A percentile compares a stretch with the other conserved stretches of the same genome.
These are phyloP conservation scores for Gallinago stenura DNA, from an alignment of 2,797 vertebrate species.

Conservation along the genomic window DNA sequence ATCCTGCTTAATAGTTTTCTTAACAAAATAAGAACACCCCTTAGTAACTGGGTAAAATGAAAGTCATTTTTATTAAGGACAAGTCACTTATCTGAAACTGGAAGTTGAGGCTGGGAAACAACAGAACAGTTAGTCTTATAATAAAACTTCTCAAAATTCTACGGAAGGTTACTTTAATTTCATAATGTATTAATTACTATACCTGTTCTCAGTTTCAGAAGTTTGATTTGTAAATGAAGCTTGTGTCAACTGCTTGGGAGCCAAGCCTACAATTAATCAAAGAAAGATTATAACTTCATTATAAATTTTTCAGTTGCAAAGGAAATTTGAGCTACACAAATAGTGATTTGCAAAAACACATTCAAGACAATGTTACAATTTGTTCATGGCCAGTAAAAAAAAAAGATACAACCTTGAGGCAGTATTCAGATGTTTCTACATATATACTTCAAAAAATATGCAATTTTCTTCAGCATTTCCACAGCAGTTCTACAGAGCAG, in stretches of 20 bases:
- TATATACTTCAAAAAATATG: neutral
- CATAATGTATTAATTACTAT: neutral
- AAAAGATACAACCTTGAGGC: neutral
- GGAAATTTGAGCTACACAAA: neutral
- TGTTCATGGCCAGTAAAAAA: neutral
- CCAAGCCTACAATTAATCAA: conserved; percentile 75
- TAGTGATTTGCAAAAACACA: neutral
- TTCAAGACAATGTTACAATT: neutral
- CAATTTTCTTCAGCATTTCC: neutral
- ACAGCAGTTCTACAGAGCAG: neutral
- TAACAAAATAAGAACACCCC: neutral
- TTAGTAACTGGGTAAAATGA: neutral
- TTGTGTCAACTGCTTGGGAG: conserved; percentile 69
- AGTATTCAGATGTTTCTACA: neutral
- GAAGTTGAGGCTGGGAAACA: neutral
- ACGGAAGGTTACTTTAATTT: neutral
- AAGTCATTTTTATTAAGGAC: neutral
- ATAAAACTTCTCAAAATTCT: neutral
- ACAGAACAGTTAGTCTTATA: neutral
- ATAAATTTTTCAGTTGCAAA: neutral
- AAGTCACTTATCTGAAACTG: neutral
- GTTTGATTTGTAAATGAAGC: conserved; percentile 68
- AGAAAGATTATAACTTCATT: neutral
- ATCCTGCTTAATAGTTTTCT: neutral
- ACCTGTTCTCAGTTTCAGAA: conserved; percentile 78